Base-by-base conservation (phyloP, 2,113 vertebrate species). In the Nipponia nippon region DNA sequence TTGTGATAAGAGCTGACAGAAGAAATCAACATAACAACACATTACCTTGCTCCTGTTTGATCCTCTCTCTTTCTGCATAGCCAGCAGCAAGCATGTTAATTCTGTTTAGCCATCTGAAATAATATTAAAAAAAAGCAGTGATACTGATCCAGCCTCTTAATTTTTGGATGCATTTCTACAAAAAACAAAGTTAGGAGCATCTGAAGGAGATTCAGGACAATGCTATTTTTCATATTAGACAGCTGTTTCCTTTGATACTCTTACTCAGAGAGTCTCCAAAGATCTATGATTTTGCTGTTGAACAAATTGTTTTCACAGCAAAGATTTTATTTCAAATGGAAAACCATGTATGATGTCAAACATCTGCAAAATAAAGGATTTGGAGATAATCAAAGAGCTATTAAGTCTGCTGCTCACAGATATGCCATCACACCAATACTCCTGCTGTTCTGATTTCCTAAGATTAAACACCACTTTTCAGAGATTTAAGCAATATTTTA, bases 71-170 rank as follows among this genome's bases (percentile, higher is more conserved):
- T 97, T 99, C 99, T n/a, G 99, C 98, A 97, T 99, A 99, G 87
- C 99, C 99, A 82, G 99, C 98, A 97, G 99, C 99, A 61, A 99
- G 99, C 98, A 99, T 99, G 97, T 99, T 99, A 97, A 99, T 98
- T 97, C 99, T 99, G 97, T 99, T 99, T 97, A 99, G 98, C 99
- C 99, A 99, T 97, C 99, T 99, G 98, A 96, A 98, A 98, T 94
- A 96, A 96, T n/a, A 97, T 97, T 93, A 93, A 97, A 97, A 96
- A 96, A 91, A 84, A 98, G 58, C 47, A 97, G n/a, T 96, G 91
- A 95, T 85, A 96, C 26, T 0, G 0, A 93, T 78, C 27, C 20
- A 95, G 83, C 16, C 58, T 88, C 44, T 78, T 72, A 95, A 87
- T 80, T 86, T 97, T 76, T 58, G 34, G 9, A 16, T 55, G 50